A percentile compares a stretch with the other conserved stretches of the same genome.
Conservation (phyloP, 2,888 invertebrate species). For the Stramonita haemastoma region DNA sequence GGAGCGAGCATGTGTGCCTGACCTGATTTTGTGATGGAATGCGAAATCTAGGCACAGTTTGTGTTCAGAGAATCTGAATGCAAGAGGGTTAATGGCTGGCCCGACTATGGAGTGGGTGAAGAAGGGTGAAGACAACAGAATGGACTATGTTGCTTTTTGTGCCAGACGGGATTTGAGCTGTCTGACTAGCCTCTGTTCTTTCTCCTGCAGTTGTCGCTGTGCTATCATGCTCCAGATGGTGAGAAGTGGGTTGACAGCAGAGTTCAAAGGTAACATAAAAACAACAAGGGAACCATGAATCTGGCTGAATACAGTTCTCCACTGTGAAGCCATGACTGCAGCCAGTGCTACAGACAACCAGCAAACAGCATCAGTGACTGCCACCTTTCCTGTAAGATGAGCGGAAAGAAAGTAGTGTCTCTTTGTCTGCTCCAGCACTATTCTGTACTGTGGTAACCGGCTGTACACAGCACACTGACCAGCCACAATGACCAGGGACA, state of each 20-base stretch:
- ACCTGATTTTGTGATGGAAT: too few species aligned
- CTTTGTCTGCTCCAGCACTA: neutral
- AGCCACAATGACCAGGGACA: neutral
- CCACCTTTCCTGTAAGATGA: neutral
- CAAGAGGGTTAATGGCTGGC: too few species aligned
- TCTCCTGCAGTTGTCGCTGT: neutral
- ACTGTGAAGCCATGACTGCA: neutral
- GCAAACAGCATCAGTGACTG: neutral
- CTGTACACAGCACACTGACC: neutral
- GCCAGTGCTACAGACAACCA: neutral
- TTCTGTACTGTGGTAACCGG: neutral
- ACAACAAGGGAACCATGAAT: neutral
- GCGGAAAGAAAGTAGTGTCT: neutral
- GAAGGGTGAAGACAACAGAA: too few species aligned
- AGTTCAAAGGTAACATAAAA: neutral
- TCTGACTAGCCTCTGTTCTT: neutral
- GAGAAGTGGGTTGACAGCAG: conserved; percentile 7
- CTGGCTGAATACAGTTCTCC: neutral
- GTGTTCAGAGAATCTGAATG: too few species aligned
- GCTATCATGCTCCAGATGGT: neutral
- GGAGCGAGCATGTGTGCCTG: too few species aligned
- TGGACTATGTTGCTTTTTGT: neutral
- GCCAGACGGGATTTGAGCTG: neutral
- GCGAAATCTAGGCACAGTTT: too few species aligned
- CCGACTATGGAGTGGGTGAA: too few species aligned